These are phyloP conservation scores for Anastrepha ludens DNA, from an alignment of 1,140 invertebrate species.

Conservation along the genomic window DNA sequence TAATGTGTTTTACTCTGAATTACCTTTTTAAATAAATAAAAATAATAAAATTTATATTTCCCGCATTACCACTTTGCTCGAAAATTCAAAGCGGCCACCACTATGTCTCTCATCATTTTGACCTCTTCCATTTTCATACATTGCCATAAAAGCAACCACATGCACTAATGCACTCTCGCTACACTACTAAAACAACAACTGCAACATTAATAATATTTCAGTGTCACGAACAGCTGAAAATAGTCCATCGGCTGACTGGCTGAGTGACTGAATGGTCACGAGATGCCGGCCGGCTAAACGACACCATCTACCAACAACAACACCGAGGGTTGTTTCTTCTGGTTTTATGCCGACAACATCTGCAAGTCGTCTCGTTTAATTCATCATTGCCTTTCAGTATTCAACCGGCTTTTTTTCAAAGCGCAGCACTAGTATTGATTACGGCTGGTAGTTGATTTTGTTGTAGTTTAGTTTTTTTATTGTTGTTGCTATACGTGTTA, in stretches of 20 bases:
- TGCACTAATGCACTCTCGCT: neutral
- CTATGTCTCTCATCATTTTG: too few relatives aligned
- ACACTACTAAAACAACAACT: neutral
- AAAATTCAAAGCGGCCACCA: too few relatives aligned
- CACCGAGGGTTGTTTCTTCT: slow-evolving; percentile 24
- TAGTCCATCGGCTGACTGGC: neutral
- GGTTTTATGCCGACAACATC: neutral
- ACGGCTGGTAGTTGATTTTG: slow-evolving; percentile 1
- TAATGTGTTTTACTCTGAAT: too few relatives aligned
- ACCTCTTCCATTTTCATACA: neutral
- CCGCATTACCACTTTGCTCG: too few relatives aligned
- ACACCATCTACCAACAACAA: neutral
- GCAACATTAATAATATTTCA: slow-evolving; percentile 18
- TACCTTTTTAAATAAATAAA: too few relatives aligned
- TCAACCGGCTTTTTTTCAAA: neutral
- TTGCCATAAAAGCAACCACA: neutral
- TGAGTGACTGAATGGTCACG: slow-evolving; percentile 3
- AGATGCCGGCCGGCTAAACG: slow-evolving; percentile 32
- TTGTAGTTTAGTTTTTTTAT: neutral
- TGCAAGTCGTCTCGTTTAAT: neutral
- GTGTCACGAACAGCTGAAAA: slow-evolving; percentile 45
- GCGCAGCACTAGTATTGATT: neutral
- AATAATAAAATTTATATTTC: too few relatives aligned
- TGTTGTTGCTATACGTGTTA: neutral
- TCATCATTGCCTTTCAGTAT: neutral